Conservation (phyloP, 2,113 vertebrate genomes). For the Mirounga angustirostris region DNA sequence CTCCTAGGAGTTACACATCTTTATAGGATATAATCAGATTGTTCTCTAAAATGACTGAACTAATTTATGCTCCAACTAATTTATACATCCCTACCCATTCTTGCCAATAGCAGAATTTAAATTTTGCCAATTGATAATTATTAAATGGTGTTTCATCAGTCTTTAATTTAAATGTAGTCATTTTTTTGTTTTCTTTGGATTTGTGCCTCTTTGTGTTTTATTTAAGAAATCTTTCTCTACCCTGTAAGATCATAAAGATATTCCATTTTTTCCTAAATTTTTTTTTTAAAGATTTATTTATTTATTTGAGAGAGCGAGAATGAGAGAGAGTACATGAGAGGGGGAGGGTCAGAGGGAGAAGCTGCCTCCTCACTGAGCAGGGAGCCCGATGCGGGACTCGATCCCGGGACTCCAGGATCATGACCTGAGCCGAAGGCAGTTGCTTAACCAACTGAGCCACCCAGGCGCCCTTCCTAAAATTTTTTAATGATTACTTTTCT, state of each 20-base stretch:
- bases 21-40: not conserved
- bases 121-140: not conserved
- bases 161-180: conserved; percentile 27
- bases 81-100: not conserved
- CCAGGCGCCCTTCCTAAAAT: not conserved
- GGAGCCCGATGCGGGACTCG: too few species aligned
- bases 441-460: too few species aligned
- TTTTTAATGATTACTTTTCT: not conserved
- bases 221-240: conserved; percentile 29
- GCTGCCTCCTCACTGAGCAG: too few species aligned
- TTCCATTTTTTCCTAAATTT: not conserved
- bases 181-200: not conserved
- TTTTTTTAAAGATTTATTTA: not conserved
- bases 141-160: not conserved
- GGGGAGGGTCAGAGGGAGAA: too few species aligned
- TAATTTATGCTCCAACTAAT: not conserved
- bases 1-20: not conserved
- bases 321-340: too few species aligned
- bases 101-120: conserved; percentile 4
- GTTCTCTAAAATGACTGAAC: not conserved
- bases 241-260: not conserved
- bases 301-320: too few species aligned
- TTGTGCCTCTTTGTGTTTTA: not conserved
- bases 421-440: too few species aligned
- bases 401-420: too few species aligned